Percentiles rank a stretch among this genome's conserved stretches.
Evolutionary conservation across 2,888 invertebrate species (phyloP).

Genomic region (Glyphotaelius pellucidus): DNA sequence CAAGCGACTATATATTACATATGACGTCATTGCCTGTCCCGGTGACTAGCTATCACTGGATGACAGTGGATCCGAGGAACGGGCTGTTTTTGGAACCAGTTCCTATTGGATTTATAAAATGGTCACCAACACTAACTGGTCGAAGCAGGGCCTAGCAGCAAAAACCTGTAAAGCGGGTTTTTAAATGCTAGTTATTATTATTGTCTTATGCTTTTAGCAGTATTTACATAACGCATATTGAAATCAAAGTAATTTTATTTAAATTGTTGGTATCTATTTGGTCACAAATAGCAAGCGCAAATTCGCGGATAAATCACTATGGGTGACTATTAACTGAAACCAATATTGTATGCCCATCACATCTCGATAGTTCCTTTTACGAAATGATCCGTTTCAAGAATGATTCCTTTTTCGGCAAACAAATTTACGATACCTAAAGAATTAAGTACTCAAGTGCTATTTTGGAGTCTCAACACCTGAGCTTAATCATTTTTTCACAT

Average conservation of each 20-base stretch:
- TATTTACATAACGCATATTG: not conserved
- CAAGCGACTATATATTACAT: too few relatives aligned
- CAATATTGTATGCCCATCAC: not conserved
- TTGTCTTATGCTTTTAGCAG: not conserved
- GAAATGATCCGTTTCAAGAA: not conserved
- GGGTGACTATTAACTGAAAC: not conserved
- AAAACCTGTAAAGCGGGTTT: too few relatives aligned
- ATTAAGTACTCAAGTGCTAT: not conserved
- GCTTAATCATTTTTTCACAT: not conserved
- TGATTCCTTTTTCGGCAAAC: not conserved
- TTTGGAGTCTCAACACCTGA: not conserved
- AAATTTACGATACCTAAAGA: not conserved
- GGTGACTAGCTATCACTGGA: too few relatives aligned
- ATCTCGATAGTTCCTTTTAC: not conserved
- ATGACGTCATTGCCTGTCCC: too few relatives aligned
- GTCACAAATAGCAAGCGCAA: not conserved
- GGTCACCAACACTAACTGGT: too few relatives aligned
- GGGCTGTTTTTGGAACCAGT: too few relatives aligned
- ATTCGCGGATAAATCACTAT: not conserved
- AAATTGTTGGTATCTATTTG: not conserved
- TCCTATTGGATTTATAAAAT: too few relatives aligned
- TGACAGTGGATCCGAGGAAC: too few relatives aligned
- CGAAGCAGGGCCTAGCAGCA: too few relatives aligned
- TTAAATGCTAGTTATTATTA: too few relatives aligned
- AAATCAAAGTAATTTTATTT: not conserved